Percentiles rank a stretch among this genome's conserved stretches.
These are phyloP conservation scores for Protophormia terraenovae DNA, from an alignment of 2,888 invertebrate species.

Conservation along the genomic window DNA sequence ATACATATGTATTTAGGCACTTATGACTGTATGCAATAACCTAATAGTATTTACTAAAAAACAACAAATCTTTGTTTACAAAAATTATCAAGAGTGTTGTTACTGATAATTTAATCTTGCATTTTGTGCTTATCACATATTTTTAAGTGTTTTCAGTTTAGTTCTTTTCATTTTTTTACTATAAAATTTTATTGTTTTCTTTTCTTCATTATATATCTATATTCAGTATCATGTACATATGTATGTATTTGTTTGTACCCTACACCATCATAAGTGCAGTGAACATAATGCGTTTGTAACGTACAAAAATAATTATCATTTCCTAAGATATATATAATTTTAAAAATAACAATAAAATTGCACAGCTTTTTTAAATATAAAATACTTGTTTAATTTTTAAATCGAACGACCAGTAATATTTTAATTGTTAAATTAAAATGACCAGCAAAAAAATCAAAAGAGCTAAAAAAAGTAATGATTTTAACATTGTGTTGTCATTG, in stretches of 20 bases:
- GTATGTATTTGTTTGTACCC: neutral
- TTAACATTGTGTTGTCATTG: too few relatives aligned
- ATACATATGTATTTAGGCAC: neutral
- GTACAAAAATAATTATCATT: too few relatives aligned
- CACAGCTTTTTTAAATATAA: too few relatives aligned
- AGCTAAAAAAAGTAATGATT: too few relatives aligned
- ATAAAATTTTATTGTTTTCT: neutral
- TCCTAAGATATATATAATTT: too few relatives aligned
- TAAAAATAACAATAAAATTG: too few relatives aligned
- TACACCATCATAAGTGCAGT: neutral
- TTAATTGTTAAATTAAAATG: too few relatives aligned
- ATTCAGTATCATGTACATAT: neutral
- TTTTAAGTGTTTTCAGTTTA: constrained; percentile 35
- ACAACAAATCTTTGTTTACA: constrained; percentile 55
- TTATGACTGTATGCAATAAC: neutral
- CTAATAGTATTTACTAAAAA: constrained; percentile 10
- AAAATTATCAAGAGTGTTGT: constrained; percentile 23
- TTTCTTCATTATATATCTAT: constrained; percentile 22
- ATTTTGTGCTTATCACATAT: constrained; percentile 44
- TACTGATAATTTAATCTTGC: constrained; percentile 56
- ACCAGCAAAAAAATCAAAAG: too few relatives aligned
- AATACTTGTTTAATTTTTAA: too few relatives aligned
- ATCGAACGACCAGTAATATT: too few relatives aligned
- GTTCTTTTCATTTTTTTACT: neutral
- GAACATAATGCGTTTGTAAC: too few relatives aligned